A percentile compares a stretch with the other conserved stretches of the same genome.
Conservation (phyloP, 2,797 vertebrate genomes). For the Austrolebias charrua region DNA sequence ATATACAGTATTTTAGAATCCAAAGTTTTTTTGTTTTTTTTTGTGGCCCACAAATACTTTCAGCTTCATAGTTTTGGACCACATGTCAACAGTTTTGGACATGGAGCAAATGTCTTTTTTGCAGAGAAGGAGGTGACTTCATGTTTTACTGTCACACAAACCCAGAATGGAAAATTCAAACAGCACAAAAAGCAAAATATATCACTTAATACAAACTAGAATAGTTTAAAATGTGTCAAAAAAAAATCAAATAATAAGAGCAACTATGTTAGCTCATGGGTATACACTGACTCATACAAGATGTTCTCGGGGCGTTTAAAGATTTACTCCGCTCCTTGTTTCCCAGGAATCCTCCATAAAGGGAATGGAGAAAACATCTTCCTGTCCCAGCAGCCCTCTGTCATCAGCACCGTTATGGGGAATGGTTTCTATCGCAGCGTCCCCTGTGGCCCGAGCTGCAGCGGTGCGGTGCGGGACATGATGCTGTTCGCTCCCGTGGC, state of each 20-base stretch:
- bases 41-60: too few species aligned
- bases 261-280: background rate
- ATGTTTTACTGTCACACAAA: background rate
- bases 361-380: constrained; percentile 96
- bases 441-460: constrained; percentile 90
- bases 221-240: background rate
- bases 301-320: constrained; percentile 10
- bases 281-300: constrained; percentile 2
- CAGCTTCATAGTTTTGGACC: too few species aligned
- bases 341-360: constrained; percentile 93
- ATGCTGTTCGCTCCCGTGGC: constrained; percentile 96
- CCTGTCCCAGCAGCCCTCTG: constrained; percentile 93
- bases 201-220: constrained; percentile 7
- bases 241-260: background rate
- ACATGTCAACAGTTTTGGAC: too few species aligned
- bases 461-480: constrained; percentile 85
- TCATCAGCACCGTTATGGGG: constrained; percentile 93
- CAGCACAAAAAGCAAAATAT: background rate
- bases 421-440: constrained; percentile 94
- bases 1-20: too few species aligned
- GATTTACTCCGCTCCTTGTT: constrained; percentile 21
- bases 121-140: background rate
- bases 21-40: too few species aligned
- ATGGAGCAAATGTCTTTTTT: too few species aligned
- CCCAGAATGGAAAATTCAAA: constrained; percentile 1